Percentiles rank a stretch among this genome's conserved stretches.
These are phyloP conservation scores for Tangara arthus DNA, from an alignment of 2,797 vertebrate genomes.

Conservation along the genomic window DNA sequence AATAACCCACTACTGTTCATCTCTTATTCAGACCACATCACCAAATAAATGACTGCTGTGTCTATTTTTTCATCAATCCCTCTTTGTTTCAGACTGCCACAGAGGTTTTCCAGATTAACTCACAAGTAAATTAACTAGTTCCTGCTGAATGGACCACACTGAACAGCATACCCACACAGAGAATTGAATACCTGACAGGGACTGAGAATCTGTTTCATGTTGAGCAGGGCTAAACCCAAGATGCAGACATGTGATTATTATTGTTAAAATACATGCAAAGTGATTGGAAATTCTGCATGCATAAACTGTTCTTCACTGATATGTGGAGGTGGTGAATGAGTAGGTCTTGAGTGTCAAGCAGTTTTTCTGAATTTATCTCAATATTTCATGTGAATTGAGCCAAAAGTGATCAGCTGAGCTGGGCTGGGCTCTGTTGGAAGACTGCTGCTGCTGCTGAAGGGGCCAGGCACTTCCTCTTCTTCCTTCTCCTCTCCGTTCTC, in stretches of 20 bases:
- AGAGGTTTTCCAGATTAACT: slow-evolving; percentile 32
- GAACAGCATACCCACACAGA: background rate
- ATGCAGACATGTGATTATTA: background rate
- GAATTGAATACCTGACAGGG: background rate
- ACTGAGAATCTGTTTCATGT: background rate
- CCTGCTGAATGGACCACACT: background rate
- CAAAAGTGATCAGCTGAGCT: background rate
- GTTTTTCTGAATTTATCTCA: background rate
- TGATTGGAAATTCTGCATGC: background rate
- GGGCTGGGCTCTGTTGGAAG: background rate
- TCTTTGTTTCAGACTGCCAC: slow-evolving; percentile 38
- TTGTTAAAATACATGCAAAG: background rate
- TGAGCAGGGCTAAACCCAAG: background rate
- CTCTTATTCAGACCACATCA: slow-evolving; percentile 32
- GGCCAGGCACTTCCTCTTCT: background rate
- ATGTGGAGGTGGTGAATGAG: background rate
- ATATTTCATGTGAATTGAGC: background rate
- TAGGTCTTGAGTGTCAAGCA: background rate
- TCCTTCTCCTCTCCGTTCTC: background rate
- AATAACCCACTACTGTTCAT: slow-evolving; percentile 6
- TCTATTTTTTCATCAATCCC: slow-evolving; percentile 37
- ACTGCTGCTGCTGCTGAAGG: background rate
- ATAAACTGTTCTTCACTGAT: background rate
- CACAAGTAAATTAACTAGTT: slow-evolving; percentile 13
- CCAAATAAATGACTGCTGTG: slow-evolving; percentile 31